Evolutionary conservation across 2,888 invertebrate species (phyloP), one percentile per base, ranked within the genome.

Genomic region (Eilema sororculum): DNA sequence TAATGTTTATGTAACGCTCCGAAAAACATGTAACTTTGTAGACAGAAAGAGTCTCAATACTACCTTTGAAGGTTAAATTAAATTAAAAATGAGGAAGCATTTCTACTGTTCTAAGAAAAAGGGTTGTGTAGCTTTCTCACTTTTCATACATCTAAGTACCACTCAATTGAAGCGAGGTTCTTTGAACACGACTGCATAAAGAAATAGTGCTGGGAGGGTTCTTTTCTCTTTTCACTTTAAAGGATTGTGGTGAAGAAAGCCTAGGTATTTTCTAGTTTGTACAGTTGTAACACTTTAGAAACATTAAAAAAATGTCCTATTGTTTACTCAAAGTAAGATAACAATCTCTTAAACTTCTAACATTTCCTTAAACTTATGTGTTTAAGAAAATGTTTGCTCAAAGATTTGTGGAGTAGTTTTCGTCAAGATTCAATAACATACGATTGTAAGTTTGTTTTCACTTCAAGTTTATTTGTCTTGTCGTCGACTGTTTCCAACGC

Each of bases 211-310:
- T 79, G 78, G 79, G 76, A 33, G 75, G 74, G 76, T 71, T 84
- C 83, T 79, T 85, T 87, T 86, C 83, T 84, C 83, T 79, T 85
- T 87, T 85, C 80, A 75, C 72, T 77, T 77, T 77, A 80, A 78
- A 79, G 84, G 80, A 82, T 81, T 87, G 87, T 83, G 83, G 86
- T 85, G 86, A 88, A 89, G 87, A 86, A 85, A 87, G 86, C 87
- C 86, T 86, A 41, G 41, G 41, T 41, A 87, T 89, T 87, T 87
- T 82, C 85, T 77, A 78, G 78, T 78, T 74, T 76, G 72, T 77
- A 77, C 78, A 71, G 75, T 74, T 77, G 77, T 82, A 76, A 84
- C 83, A 81, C 78, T 80, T 81, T 83, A 84, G 80, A 81, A 81
- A 71, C 68, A 79, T 80, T 82, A 37, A 37, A 37, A 33, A 8